Evolutionary conservation across 64 coral and sea anemone genomes (phyloP), one percentile per base, ranked within the genome.

Genomic region (Montipora cactus): DNA sequence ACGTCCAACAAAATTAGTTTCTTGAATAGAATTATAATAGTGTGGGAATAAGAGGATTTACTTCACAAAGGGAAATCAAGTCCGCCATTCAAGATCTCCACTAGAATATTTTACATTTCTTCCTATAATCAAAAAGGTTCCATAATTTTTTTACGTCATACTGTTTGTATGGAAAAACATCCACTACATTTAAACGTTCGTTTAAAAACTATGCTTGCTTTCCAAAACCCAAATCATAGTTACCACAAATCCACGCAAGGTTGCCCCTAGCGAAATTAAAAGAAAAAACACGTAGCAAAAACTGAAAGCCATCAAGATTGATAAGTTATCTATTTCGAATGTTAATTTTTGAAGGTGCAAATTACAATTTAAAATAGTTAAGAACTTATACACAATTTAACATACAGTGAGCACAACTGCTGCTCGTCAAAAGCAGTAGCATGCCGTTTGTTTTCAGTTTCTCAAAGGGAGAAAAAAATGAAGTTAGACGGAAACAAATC

Each of bases 361-460:
- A 72, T 49, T 16, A 72, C 19, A 66, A 70, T 50, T 50, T 16
- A 67, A 49, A 49, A 45, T 71, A 15, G 82, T 86, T 86, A 69
- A 66, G 16, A 71, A 86, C 19, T 86, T 8, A 22, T 70, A 14
- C 21, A 86, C n/a, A 86, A 86, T 71, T 69, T 70, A 61, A 81
- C 18, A 86, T 37, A 6, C 45, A 16, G 44, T 50, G 9, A 20
- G 46, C 45, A 10, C 46, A 67, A 11, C 18, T 4, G 14, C 13
- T 1, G 66, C 37, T 49, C 66, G 20, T 44, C 8, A 49, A 13
- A 48, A 10, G 67, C 0, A 71, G 67, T 46, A 18, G 37, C 15
- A 3, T 45, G 16, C 46, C 13, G 66, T 67, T 67, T 67, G 50
- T 18, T 71, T 49, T 71, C 62, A 47, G 9, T 48, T 72, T 72